phyloP scores from a whole-genome alignment of 2,113 vertebrate species.

The Tragelaphus strepsiceros region DNA sequence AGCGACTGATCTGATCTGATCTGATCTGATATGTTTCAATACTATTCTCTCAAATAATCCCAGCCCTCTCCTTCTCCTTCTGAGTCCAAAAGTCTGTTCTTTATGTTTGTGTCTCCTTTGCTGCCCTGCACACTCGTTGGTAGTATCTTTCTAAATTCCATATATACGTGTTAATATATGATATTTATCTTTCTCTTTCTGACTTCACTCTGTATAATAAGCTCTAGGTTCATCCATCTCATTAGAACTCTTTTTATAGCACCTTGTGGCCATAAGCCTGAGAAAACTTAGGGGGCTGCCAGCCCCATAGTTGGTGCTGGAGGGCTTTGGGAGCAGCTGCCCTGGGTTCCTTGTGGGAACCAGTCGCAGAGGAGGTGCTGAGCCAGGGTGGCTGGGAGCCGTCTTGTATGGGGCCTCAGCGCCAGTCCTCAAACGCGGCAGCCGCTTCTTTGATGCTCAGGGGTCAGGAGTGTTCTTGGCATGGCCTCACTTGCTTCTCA shows the following conservation, averaged over 20 bases:
- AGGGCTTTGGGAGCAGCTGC: neutral
- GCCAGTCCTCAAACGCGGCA: neutral
- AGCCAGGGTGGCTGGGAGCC: neutral
- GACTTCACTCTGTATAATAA: neutral
- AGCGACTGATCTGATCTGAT: no score
- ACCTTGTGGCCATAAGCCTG: neutral
- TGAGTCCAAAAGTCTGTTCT: neutral
- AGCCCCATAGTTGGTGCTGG: no score
- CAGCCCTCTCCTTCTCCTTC: neutral
- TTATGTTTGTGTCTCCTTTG: neutral
- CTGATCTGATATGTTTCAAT: neutral
- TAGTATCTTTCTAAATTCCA: neutral
- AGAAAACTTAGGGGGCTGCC: neutral
- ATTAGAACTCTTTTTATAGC: neutral
- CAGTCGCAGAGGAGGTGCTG: neutral
- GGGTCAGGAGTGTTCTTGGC: neutral
- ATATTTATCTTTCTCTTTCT: neutral
- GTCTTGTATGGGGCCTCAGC: accelerated
- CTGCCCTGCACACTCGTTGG: neutral
- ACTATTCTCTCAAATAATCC: neutral
- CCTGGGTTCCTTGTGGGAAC: neutral
- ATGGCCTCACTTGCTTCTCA: neutral
- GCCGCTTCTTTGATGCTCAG: neutral
- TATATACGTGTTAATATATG: neutral
- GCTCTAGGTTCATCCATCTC: neutral